Percentiles rank a stretch among this genome's conserved stretches.
Evolutionary conservation across 1,140 invertebrate species (phyloP).

Genomic region (Penaeus japonicus): DNA sequence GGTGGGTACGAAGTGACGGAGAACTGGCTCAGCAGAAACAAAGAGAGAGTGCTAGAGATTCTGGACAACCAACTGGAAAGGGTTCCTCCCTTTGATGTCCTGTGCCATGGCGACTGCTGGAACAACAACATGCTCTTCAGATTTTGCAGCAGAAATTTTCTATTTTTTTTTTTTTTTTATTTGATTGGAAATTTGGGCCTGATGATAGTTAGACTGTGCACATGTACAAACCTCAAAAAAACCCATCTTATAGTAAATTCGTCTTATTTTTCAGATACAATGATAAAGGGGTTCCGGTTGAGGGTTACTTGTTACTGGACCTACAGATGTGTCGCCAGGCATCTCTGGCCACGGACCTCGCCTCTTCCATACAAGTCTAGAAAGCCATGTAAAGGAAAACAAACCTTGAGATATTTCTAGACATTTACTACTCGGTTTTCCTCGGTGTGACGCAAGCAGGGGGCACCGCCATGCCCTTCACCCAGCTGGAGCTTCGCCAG

Average conservation of each 20-base stretch:
- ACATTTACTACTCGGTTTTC: not conserved
- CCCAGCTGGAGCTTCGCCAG: not conserved
- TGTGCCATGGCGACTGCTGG: not conserved
- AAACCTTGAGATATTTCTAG: not conserved
- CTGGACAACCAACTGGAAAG: not conserved
- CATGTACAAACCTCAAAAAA: no score
- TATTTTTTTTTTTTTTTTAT: not conserved
- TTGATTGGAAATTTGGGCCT: no score
- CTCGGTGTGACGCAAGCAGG: not conserved
- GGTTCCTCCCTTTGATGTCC: not conserved
- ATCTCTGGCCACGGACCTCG: not conserved
- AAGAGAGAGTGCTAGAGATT: not conserved
- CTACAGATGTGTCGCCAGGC: not conserved
- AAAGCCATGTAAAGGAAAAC: not conserved
- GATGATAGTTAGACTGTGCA: no score
- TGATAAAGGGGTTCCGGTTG: not conserved
- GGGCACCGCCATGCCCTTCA: not conserved
- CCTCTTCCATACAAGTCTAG: not conserved
- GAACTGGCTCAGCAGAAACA: not conserved
- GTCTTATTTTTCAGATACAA: not conserved
- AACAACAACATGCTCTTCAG: not conserved
- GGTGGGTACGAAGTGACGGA: not conserved
- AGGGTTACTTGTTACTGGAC: conserved; percentile 16
- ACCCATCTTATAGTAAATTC: no score
- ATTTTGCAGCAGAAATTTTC: not conserved